Evolutionary conservation across 2,113 vertebrate species (phyloP).

Genomic region (Delphinapterus leucas): DNA sequence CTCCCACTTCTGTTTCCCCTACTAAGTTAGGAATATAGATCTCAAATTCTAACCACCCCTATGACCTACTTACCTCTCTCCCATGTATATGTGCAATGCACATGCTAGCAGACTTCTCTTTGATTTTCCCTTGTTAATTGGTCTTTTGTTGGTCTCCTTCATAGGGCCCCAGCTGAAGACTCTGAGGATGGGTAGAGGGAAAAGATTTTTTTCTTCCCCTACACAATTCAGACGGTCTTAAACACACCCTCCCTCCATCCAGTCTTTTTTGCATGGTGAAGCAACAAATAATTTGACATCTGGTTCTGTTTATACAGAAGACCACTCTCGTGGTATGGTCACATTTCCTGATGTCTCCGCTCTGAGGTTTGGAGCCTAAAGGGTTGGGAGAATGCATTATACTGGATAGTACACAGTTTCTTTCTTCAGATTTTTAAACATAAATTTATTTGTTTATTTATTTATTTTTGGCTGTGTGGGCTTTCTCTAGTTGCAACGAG

Average conservation of each 20-base stretch:
- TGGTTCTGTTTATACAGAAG: background rate
- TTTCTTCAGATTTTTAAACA: background rate
- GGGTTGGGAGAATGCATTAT: background rate
- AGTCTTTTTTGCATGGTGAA: background rate
- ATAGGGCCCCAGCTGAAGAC: background rate
- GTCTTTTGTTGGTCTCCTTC: background rate
- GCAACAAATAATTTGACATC: background rate
- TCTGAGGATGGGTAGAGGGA: background rate
- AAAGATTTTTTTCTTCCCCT: background rate
- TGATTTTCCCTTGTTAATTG: background rate
- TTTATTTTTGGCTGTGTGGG: too few species aligned
- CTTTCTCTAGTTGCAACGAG: too few species aligned
- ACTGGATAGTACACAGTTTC: background rate
- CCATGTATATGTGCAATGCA: fast-evolving
- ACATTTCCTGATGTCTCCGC: background rate
- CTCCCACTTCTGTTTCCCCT: background rate
- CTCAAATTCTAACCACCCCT: background rate
- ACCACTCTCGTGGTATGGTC: background rate
- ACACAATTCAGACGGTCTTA: background rate
- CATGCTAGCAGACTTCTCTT: background rate
- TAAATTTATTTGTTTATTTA: too few species aligned
- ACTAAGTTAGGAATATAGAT: background rate
- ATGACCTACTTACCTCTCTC: background rate
- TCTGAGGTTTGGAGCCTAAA: background rate
- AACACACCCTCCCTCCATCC: background rate